These are phyloP conservation scores for Diglossa brunneiventris DNA, from an alignment of 2,113 vertebrate species.

Conservation along the genomic window DNA sequence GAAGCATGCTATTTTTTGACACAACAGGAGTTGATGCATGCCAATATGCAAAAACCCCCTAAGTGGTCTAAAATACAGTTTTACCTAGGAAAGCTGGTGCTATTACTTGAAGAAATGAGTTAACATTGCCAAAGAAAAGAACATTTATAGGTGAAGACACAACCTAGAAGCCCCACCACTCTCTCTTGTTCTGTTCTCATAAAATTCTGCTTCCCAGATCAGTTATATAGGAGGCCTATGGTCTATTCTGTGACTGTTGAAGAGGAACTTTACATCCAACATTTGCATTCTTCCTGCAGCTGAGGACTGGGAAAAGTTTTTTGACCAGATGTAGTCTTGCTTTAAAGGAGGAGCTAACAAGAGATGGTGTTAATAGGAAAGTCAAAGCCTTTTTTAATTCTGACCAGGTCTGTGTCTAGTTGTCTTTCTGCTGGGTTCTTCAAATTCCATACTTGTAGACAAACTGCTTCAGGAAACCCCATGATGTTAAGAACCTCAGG, in stretches of 20 bases:
- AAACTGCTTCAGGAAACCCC: background rate
- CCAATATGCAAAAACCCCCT: background rate
- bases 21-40: background rate
- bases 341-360: background rate
- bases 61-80: background rate
- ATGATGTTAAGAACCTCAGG: background rate
- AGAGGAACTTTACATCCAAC: background rate
- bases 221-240: background rate
- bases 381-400: background rate
- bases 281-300: background rate
- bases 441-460: background rate
- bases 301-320: background rate
- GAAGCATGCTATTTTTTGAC: background rate
- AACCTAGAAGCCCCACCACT: background rate
- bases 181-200: background rate
- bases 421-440: background rate
- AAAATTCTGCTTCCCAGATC: background rate
- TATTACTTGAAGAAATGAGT: background rate
- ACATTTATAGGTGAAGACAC: background rate
- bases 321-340: background rate
- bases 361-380: background rate
- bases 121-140: background rate
- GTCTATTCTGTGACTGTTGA: background rate
- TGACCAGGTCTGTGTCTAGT: background rate
- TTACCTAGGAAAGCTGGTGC: background rate